These are phyloP conservation scores for Lampris megalopsis DNA, from an alignment of 2,113 vertebrate genomes.

Conservation along the genomic window DNA sequence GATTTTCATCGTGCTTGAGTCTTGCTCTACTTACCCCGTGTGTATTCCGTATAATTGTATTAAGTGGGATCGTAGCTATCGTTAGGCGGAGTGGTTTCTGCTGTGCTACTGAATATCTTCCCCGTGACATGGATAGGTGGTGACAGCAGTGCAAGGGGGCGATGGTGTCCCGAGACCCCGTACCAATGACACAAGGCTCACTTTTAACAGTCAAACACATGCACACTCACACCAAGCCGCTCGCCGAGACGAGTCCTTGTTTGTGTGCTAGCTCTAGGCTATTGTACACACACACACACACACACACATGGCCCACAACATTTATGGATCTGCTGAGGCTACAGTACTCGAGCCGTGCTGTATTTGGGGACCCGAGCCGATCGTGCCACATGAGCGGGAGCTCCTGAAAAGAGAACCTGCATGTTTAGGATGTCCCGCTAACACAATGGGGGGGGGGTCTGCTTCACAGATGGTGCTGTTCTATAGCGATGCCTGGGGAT, in stretches of 20 bases:
- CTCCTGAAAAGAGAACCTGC: not conserved
- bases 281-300: not conserved
- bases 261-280: not conserved
- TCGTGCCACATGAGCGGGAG: not conserved
- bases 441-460: constrained; percentile 4
- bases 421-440: not conserved
- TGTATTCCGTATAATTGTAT: not conserved
- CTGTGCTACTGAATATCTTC: not conserved
- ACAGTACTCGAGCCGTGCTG: not conserved
- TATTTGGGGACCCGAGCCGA: constrained; percentile 13
- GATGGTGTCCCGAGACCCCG: not conserved
- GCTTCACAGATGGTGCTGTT: not conserved
- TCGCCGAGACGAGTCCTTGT: too few species aligned
- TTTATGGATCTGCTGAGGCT: constrained; percentile 3
- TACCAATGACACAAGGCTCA: not conserved
- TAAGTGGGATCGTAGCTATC: not conserved
- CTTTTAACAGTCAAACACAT: not conserved
- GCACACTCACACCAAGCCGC: not conserved
- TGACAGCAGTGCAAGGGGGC: not conserved
- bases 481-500: too few species aligned
- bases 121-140: constrained; percentile 4
- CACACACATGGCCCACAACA: not conserved
- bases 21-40: not conserved
- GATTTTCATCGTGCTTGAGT: constrained; percentile 36
- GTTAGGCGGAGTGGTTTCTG: not conserved